These are phyloP conservation scores for Cheilosia variabilis DNA, from an alignment of 2,888 invertebrate species.

Conservation along the genomic window DNA sequence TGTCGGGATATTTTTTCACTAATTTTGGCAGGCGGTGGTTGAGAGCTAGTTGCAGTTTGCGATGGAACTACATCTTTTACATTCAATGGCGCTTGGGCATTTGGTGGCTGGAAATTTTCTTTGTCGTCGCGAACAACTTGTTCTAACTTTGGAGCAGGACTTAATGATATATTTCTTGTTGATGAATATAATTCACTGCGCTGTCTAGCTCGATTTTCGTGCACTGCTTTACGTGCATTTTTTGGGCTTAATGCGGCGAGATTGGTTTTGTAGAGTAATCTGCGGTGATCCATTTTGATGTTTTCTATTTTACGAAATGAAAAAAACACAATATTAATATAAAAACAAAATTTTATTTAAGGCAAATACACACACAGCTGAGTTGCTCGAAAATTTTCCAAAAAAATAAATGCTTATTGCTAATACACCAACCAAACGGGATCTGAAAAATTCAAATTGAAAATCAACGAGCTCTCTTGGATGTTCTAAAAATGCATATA, in stretches of 20 bases:
- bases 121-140: slow-evolving; percentile 6
- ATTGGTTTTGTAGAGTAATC: slow-evolving; percentile 45
- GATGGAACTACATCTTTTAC: neutral
- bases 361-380: neutral
- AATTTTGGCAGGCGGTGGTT: neutral
- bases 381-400: neutral
- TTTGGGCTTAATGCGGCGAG: slow-evolving; percentile 14
- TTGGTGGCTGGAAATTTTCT: slow-evolving; percentile 22
- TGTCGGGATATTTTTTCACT: slow-evolving; percentile 56
- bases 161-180: slow-evolving; percentile 41
- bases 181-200: slow-evolving; percentile 43
- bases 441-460: slow-evolving; percentile 5
- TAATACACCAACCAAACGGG: neutral
- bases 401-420: neutral
- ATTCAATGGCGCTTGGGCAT: neutral
- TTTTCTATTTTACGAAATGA: neutral
- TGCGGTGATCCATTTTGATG: slow-evolving; percentile 28
- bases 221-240: slow-evolving; percentile 16
- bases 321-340: neutral
- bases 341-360: neutral
- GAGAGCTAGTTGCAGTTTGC: neutral
- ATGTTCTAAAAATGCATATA: neutral
- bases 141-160: neutral
- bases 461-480: neutral
- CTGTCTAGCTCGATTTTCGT: slow-evolving; percentile 41